phyloP scores from a whole-genome alignment of 2,888 invertebrate genomes.

The Pecten maximus region DNA sequence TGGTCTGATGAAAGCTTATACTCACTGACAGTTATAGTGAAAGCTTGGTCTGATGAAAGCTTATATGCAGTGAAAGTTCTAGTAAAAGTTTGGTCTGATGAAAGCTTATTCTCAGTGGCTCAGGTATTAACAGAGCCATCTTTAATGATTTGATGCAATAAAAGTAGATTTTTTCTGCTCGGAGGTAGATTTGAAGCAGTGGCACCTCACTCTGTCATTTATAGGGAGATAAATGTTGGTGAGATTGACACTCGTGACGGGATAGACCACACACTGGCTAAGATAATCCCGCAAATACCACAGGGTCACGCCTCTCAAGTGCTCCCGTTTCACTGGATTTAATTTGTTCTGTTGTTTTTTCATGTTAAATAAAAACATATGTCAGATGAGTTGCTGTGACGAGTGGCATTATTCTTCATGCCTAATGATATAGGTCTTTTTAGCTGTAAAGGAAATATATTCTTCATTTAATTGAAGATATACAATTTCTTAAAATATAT shows the following conservation, averaged over 20 bases:
- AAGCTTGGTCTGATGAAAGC: neutral
- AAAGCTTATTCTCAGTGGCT: neutral
- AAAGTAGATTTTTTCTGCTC: neutral
- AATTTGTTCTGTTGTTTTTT: neutral
- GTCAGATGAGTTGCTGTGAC: neutral
- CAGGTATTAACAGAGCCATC: neutral
- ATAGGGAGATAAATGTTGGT: neutral
- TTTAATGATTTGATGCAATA: neutral
- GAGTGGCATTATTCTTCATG: neutral
- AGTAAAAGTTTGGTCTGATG: too few species aligned
- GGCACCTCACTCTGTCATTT: neutral
- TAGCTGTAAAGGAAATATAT: neutral
- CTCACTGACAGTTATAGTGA: neutral
- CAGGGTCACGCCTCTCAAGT: neutral
- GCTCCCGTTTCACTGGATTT: neutral
- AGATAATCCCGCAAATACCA: conserved; percentile 27
- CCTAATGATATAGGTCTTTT: neutral
- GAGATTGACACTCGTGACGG: conserved; percentile 22
- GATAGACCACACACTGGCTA: neutral
- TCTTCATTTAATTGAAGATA: neutral
- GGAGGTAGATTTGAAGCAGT: neutral
- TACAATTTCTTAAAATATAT: neutral
- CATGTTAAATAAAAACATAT: conserved; percentile 1
- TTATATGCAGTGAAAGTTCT: too few species aligned
- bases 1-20: too few species aligned